Percentiles rank a stretch among this genome's conserved stretches.
phyloP scores from a whole-genome alignment of 92 coral and sea anemone species.

The Zoanthus solanderi region DNA sequence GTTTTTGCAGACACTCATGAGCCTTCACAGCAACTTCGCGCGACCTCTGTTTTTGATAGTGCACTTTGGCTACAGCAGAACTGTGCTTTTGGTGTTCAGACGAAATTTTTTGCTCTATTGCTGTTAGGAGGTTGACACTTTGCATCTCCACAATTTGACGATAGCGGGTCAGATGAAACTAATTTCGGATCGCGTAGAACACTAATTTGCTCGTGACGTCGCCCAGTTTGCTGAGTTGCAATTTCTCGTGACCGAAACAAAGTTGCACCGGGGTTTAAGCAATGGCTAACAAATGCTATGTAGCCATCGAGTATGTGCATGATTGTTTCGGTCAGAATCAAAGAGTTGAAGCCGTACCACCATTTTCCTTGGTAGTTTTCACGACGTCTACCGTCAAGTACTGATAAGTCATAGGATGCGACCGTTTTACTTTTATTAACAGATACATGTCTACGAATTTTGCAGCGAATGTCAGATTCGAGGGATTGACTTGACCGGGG shows the following conservation, averaged over 20 bases:
- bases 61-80: slow-evolving; percentile 62
- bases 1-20: slow-evolving; percentile 54
- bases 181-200: slow-evolving; percentile 49
- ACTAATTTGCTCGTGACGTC: slow-evolving; percentile 48
- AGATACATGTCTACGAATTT: slow-evolving; percentile 58
- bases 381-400: slow-evolving; percentile 57
- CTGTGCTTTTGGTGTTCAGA: slow-evolving; percentile 67
- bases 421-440: slow-evolving; percentile 62
- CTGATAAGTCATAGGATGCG: slow-evolving; percentile 64
- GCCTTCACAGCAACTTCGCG: slow-evolving; percentile 54
- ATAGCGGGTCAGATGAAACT: slow-evolving; percentile 59
- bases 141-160: slow-evolving; percentile 1
- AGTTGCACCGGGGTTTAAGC: slow-evolving; percentile 55
- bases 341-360: slow-evolving; percentile 54
- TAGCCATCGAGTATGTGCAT: slow-evolving; percentile 26
- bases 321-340: slow-evolving; percentile 35
- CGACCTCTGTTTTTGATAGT: slow-evolving; percentile 51
- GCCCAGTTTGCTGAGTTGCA: slow-evolving; percentile 25
- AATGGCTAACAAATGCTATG: slow-evolving; percentile 27
- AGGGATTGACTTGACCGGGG: slow-evolving; percentile 31
- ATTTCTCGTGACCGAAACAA: slow-evolving; percentile 45
- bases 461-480: slow-evolving; percentile 52
- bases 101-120: slow-evolving; percentile 36
- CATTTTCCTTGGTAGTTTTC: slow-evolving; percentile 46
- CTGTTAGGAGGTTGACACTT: too few relatives aligned